phyloP scores from a whole-genome alignment of 2,888 invertebrate genomes.

The Pristionchus mayeri region DNA sequence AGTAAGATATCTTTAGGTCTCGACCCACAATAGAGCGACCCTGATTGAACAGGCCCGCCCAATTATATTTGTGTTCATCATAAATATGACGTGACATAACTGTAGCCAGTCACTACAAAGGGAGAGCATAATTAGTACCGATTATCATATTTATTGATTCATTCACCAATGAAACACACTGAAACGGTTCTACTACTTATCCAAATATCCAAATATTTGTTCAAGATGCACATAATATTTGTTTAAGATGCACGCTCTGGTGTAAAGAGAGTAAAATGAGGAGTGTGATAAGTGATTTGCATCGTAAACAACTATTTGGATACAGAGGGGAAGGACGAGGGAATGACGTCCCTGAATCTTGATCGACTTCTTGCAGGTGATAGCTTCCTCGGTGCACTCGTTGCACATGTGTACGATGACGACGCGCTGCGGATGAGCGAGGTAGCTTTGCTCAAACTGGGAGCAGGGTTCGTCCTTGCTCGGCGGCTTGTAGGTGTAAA shows the following conservation, averaged over 20 bases:
- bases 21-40: not conserved
- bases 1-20: not conserved
- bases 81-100: not conserved
- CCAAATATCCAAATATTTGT: not conserved
- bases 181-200: not conserved
- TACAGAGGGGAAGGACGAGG: not conserved
- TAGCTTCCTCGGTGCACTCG: not conserved
- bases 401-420: slow-evolving; percentile 2
- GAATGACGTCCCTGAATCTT: not conserved
- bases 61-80: not conserved
- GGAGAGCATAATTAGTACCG: not conserved
- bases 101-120: not conserved
- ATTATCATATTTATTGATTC: not conserved
- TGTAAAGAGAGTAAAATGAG: too few species aligned
- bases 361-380: not conserved
- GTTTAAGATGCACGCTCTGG: not conserved
- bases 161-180: not conserved
- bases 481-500: not conserved
- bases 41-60: not conserved
- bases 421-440: not conserved
- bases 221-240: not conserved
- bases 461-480: not conserved
- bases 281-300: too few species aligned
- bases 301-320: too few species aligned
- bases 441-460: not conserved